These are phyloP conservation scores for Lordiphosa mommai DNA, from an alignment of 1,140 invertebrate genomes.

Conservation along the genomic window DNA sequence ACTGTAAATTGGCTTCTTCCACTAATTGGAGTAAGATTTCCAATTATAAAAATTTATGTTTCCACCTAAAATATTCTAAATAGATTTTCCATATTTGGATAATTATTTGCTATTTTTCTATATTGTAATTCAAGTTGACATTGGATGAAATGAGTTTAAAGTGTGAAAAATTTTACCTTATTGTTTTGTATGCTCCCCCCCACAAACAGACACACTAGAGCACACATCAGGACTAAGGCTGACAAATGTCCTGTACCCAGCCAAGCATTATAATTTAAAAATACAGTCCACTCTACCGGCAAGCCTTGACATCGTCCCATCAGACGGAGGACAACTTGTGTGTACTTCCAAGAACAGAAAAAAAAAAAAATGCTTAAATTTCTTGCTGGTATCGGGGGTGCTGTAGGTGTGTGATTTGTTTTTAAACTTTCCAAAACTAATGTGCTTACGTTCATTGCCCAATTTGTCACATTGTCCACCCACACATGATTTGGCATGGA, in stretches of 20 bases:
- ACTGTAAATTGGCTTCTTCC: constrained; percentile 6
- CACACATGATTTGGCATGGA: constrained; percentile 41
- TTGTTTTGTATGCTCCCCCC: constrained; percentile 5
- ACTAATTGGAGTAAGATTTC: constrained; percentile 21
- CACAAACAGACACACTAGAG: background rate
- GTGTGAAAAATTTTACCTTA: too few species aligned
- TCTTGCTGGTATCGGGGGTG: constrained; percentile 31
- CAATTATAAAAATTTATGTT: constrained; percentile 26
- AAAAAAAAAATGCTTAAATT: constrained; percentile 43
- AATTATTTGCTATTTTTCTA: background rate
- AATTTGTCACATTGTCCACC: constrained; percentile 58
- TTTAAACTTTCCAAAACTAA: constrained; percentile 51
- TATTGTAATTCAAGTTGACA: too few species aligned
- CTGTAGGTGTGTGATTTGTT: constrained; percentile 64
- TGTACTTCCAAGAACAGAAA: constrained; percentile 30
- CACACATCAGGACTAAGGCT: constrained; percentile 23
- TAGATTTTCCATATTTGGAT: background rate
- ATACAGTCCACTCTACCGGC: constrained; percentile 72
- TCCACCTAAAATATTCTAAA: constrained; percentile 5
- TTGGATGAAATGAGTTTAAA: too few species aligned
- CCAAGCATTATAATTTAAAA: constrained; percentile 41
- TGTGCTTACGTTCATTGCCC: constrained; percentile 28
- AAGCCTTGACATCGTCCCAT: constrained; percentile 20
- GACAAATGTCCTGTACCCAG: constrained; percentile 51
- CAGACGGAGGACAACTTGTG: constrained; percentile 20